Conservation (phyloP, 2,888 invertebrate species). For the Andrena trimmerana region DNA sequence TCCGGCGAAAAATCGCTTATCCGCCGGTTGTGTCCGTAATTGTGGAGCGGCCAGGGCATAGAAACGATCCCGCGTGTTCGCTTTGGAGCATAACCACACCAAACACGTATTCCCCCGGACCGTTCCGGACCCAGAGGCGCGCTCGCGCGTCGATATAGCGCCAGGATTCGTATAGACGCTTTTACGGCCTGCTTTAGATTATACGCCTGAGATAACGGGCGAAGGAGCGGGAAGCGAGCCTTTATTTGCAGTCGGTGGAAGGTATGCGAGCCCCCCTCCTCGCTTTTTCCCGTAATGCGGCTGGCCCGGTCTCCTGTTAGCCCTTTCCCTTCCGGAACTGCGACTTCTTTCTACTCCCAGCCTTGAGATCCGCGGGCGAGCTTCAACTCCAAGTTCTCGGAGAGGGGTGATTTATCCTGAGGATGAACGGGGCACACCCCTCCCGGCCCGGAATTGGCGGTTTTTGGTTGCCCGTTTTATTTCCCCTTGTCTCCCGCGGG, state of each 20-base stretch:
- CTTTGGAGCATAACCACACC: conserved; percentile 66
- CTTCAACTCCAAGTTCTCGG: conserved; percentile 42
- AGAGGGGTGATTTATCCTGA: conserved; percentile 55
- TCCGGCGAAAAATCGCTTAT: conserved; percentile 54
- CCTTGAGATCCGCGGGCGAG: conserved; percentile 16
- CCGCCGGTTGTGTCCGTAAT: conserved; percentile 44
- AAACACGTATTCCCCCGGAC: conserved; percentile 76
- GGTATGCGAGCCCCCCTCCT: conserved; percentile 58
- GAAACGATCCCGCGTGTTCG: conserved; percentile 54
- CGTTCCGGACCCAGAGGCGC: conserved; percentile 18
- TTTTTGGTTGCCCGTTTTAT: conserved; percentile 22
- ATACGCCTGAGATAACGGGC: conserved; percentile 80
- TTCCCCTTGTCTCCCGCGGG: not conserved
- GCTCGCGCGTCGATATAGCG: conserved; percentile 36
- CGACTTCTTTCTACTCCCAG: conserved; percentile 45
- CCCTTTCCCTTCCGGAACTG: conserved; percentile 47
- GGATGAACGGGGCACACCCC: conserved; percentile 40
- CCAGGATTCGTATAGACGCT: conserved; percentile 73
- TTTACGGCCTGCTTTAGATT: conserved; percentile 82
- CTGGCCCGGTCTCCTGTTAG: conserved; percentile 27
- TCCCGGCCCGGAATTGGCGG: conserved; percentile 35
- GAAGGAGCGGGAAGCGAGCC: conserved; percentile 59
- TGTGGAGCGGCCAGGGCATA: conserved; percentile 43
- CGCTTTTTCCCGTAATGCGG: conserved; percentile 59
- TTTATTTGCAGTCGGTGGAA: conserved; percentile 68